These are phyloP conservation scores for Macrophya annulata DNA, from an alignment of 2,888 invertebrate species.

Conservation along the genomic window DNA sequence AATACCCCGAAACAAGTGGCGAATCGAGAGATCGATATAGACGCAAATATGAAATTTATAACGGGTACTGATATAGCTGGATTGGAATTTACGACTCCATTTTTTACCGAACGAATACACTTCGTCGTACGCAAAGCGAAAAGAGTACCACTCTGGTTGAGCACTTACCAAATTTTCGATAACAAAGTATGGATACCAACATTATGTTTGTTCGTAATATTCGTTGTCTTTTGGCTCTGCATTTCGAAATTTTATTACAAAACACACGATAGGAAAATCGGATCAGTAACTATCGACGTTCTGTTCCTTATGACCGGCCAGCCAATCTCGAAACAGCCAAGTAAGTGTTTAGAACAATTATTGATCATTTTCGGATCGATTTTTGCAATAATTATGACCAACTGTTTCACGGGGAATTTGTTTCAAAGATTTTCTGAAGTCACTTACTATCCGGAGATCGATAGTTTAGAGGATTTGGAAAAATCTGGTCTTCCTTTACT, in stretches of 20 bases:
- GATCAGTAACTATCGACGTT: conserved; percentile 2
- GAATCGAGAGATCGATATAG: conserved; percentile 15
- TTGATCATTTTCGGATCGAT: background rate
- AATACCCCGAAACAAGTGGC: background rate
- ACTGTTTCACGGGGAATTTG: background rate
- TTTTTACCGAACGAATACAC: conserved; percentile 21
- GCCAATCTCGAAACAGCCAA: background rate
- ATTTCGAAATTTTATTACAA: background rate
- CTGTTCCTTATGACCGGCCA: conserved; percentile 11
- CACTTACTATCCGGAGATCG: conserved; percentile 31
- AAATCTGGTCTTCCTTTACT: background rate
- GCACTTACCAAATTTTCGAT: conserved; percentile 26
- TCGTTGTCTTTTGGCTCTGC: conserved; percentile 8
- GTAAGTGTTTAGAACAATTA: background rate
- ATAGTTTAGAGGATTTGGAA: conserved; percentile 14
- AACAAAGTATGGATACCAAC: conserved; percentile 1
- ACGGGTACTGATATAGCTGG: background rate
- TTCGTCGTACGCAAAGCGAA: background rate
- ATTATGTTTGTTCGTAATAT: conserved; percentile 3
- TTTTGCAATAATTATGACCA: background rate
- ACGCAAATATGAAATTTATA: conserved; percentile 17
- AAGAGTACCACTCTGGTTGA: conserved; percentile 27
- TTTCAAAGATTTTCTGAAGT: conserved; percentile 7
- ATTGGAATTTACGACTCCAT: conserved; percentile 10
- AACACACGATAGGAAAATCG: background rate